Evolutionary conservation across 2,113 vertebrate genomes (phyloP), one percentile per base, ranked within the genome.

Genomic region (Choloepus hoffmanni): DNA sequence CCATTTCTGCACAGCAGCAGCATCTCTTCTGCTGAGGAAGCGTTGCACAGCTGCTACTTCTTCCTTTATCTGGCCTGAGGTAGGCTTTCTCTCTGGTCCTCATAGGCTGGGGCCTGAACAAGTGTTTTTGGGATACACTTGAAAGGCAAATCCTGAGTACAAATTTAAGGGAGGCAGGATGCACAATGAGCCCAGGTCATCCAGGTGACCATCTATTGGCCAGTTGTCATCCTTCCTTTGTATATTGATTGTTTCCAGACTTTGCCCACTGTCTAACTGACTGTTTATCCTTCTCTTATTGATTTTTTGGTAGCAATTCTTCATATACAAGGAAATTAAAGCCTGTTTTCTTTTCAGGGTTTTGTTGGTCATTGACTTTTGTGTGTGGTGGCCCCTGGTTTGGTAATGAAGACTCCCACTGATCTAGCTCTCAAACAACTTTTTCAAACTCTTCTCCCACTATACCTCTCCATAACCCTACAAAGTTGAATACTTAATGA

Each of bases 251-350:
- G 3, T 48, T 62, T 86, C 53, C 89, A 62, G 55, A 36, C 43
- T 68, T 94, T 73, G 13, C 23, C 72, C 30, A 28, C 14, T 70
- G 89, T 78, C 74, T 79, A 76, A 90, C 63, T 53, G n/a, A 4
- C 30, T 21, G 85, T 68, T 92, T 65, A 62, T 30, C 36, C 89
- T 91, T 85, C 82, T 11, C 68, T 78, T 63, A 73, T 14, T 93
- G 55, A 78, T 43, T 84, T 82, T 76, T 72, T 73, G 70, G 30
- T 33, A 79, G 28, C 36, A 48, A 3, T 4, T 79, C n/a, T 88
- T 95, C 45, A 26, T 62, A 43, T 53, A 16, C 23, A 88, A 87
- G 62, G 13, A 89, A 40, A 60, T 67, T 23, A 85, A 73, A 74
- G 24, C 7, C 50, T 79, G 3, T 13, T 92, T 90, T 36, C 53